These are phyloP conservation scores for Drosophila repleta DNA, from an alignment of 1,140 invertebrate species.

Conservation along the genomic window DNA sequence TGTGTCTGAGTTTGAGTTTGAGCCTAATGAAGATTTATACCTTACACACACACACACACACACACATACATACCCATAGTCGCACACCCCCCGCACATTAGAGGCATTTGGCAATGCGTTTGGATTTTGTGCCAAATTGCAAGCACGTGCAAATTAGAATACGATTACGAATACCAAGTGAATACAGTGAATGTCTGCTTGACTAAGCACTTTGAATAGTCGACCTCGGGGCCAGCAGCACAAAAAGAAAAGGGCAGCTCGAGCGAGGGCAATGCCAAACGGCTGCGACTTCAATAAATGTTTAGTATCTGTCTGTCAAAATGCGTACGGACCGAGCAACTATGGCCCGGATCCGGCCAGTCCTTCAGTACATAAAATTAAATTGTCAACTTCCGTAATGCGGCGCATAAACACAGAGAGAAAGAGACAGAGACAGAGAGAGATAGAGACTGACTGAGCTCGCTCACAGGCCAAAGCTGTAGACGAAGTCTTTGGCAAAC, in stretches of 20 bases:
- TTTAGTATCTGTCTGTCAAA: slow-evolving; percentile 63
- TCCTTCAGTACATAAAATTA: slow-evolving; percentile 74
- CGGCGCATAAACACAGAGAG: slow-evolving; percentile 56
- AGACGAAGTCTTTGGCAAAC: neutral
- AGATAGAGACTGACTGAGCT: neutral
- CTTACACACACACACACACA: slow-evolving; percentile 17
- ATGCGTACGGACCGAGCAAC: slow-evolving; percentile 6
- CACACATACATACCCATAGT: slow-evolving; percentile 2
- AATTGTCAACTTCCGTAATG: slow-evolving; percentile 80
- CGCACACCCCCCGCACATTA: slow-evolving; percentile 8
- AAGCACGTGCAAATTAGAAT: slow-evolving; percentile 81
- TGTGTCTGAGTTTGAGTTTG: slow-evolving; percentile 7
- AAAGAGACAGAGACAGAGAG: neutral
- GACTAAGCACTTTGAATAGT: slow-evolving; percentile 73
- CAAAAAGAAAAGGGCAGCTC: slow-evolving; percentile 21
- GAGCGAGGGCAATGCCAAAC: neutral
- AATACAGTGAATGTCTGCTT: slow-evolving; percentile 44
- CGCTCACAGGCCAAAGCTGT: neutral
- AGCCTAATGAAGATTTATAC: slow-evolving; percentile 76
- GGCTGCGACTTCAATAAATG: slow-evolving; percentile 69
- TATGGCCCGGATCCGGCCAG: slow-evolving; percentile 33
- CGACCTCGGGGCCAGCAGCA: slow-evolving; percentile 32
- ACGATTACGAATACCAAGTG: slow-evolving; percentile 36
- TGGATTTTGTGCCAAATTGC: slow-evolving; percentile 58
- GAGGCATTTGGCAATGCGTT: slow-evolving; percentile 47